Base-by-base conservation (phyloP, 2,797 vertebrate genomes). In the Hippopotamyrus pictus region DNA sequence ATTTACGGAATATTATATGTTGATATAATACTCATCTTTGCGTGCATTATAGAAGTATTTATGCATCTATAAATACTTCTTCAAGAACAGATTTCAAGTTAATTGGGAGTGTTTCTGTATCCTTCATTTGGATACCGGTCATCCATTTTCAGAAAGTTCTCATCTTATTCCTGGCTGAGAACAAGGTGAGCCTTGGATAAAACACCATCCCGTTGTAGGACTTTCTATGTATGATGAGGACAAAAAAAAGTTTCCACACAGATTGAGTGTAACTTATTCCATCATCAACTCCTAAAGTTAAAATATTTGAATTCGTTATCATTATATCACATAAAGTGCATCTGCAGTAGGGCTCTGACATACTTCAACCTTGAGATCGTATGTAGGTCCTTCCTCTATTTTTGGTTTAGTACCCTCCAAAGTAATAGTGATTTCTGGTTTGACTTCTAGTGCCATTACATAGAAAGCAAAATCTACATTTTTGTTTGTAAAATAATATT, bases 371-470 rank as follows among this genome's bases (percentile, higher is more conserved):
- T 92, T 93, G 86, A 90, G 54, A 90, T 89, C 79, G 46, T 79
- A 89, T 91, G 76, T 91, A 90, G 87, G 53, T 91, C 88, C 84
- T 91, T 85, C 88, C 89, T 88, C 79, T 93, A 91, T 93, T 93
- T 94, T 79, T 91, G 89, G 90, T 86, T 89, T 69, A 86, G 85
- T 89, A 90, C 91, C 92, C 91, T 92, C 91, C 91, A 86, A 89
- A 91, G 90, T 89, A 85, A 88, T 90, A 87, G 88, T 89, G 86
- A 90, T 90, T 90, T 92, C 91, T 90, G 84, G 57, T 88, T 89
- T 89, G 59, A 90, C 53, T 14, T 50, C 83, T 92, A 87, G 29
- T 86, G 89, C 69, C 89, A 57, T 46, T 76, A 69, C 33, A 88
- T 82, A 69, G 57, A 76, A 76, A 76, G 69, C 33, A 41, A 76